Conservation (phyloP, 2,888 invertebrate genomes). For the Argyresthia goedartella region DNA sequence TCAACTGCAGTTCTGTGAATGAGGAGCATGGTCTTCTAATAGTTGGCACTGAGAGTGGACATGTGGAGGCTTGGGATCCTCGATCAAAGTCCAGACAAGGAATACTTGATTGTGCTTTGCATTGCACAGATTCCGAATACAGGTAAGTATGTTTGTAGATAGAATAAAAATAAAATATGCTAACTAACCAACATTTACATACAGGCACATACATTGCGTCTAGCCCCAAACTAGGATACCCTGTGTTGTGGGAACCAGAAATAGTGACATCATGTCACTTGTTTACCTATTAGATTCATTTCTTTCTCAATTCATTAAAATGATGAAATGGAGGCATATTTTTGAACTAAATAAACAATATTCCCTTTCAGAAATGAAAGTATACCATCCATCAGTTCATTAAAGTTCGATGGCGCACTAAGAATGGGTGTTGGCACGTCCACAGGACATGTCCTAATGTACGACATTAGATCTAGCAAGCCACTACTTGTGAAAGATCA, state of each 20-base stretch:
- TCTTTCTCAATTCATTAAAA: neutral
- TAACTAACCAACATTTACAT: too few species aligned
- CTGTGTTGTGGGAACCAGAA: too few species aligned
- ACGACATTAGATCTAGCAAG: slow-evolving; percentile 93
- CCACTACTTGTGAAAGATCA: slow-evolving; percentile 95
- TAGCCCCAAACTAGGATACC: too few species aligned
- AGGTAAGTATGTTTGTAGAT: slow-evolving; percentile 26
- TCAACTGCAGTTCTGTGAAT: slow-evolving; percentile 90
- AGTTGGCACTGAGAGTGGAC: slow-evolving; percentile 91
- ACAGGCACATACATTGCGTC: too few species aligned
- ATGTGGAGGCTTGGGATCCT: slow-evolving; percentile 98
- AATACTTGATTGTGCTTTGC: slow-evolving; percentile 85
- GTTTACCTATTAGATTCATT: neutral
- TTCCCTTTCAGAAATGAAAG: slow-evolving; percentile 67
- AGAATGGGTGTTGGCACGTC: slow-evolving; percentile 92
- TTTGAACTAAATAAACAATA: too few species aligned
- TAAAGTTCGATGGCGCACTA: slow-evolving; percentile 82
- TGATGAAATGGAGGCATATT: neutral
- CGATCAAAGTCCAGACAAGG: slow-evolving; percentile 82
- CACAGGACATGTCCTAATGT: slow-evolving; percentile 93
- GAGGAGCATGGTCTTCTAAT: slow-evolving; percentile 88
- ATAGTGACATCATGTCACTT: too few species aligned
- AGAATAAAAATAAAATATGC: too few species aligned
- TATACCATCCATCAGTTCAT: slow-evolving; percentile 81
- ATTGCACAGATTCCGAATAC: slow-evolving; percentile 66